phyloP scores from a whole-genome alignment of 2,113 vertebrate species.

The Macquaria ambigua region DNA sequence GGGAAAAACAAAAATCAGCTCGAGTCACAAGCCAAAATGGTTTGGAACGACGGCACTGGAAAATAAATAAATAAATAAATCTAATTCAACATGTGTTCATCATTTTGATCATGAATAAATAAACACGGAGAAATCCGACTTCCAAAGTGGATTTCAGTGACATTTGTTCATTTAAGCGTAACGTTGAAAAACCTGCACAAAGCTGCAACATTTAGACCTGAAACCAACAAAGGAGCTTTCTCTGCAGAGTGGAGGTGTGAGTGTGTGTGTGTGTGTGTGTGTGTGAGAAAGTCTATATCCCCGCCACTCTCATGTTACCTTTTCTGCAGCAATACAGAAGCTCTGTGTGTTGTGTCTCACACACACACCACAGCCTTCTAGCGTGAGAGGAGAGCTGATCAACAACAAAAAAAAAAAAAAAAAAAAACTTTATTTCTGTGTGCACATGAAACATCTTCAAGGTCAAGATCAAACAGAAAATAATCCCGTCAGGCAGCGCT shows the following conservation, averaged over 20 bases:
- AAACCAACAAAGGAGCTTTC: conserved; percentile 49
- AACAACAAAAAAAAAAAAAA: background rate
- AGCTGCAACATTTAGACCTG: conserved; percentile 20
- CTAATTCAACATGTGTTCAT: background rate
- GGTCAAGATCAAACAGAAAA: background rate
- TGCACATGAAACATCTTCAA: conserved; percentile 8
- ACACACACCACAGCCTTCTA: background rate
- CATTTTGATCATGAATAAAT: background rate
- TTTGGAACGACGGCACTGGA: background rate
- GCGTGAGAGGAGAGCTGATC: background rate
- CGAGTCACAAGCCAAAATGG: background rate
- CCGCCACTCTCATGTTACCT: conserved; percentile 54
- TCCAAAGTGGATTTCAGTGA: conserved; percentile 8
- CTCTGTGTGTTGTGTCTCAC: conserved; percentile 16
- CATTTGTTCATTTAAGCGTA: conserved; percentile 20
- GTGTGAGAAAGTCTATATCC: conserved; percentile 35
- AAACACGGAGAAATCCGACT: background rate
- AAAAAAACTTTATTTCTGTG: background rate
- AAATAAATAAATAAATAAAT: background rate
- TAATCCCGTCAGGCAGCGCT: background rate
- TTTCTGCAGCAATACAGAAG: conserved; percentile 39
- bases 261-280: background rate
- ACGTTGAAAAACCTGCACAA: background rate
- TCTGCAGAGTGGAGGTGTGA: conserved; percentile 21
- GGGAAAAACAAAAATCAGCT: no score